Percentiles rank a stretch among this genome's conserved stretches.
These are phyloP conservation scores for Conopomorpha cramerella DNA, from an alignment of 1,140 invertebrate genomes.

Conservation along the genomic window DNA sequence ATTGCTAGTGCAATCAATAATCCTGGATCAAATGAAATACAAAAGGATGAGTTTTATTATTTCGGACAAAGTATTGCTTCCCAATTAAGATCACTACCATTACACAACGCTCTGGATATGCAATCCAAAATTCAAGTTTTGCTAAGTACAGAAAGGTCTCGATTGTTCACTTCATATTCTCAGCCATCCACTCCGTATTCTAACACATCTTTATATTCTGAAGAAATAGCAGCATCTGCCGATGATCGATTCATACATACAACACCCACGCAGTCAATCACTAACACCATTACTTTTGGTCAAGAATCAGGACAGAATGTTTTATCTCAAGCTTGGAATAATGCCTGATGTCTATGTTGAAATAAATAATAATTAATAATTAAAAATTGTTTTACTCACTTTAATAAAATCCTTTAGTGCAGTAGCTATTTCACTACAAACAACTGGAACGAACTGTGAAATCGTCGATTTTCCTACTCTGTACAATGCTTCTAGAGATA, in stretches of 20 bases:
- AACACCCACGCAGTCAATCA: not conserved
- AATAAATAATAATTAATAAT: not conserved
- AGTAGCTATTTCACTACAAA: constrained; percentile 1
- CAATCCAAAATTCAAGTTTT: constrained; percentile 6
- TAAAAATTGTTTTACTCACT: constrained; percentile 1
- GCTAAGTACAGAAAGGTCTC: constrained; percentile 1
- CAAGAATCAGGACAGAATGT: not conserved
- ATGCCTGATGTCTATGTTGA: constrained; percentile 1
- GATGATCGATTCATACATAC: constrained; percentile 1
- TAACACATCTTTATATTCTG: constrained; percentile 1
- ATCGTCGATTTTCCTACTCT: constrained; percentile 4
- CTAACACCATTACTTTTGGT: not conserved
- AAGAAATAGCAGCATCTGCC: constrained; percentile 2
- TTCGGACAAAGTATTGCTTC: constrained; percentile 7
- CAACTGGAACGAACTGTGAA: constrained; percentile 1
- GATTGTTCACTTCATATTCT: constrained; percentile 2
- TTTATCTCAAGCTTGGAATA: constrained; percentile 1
- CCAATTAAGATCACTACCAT: constrained; percentile 5
- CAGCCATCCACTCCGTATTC: constrained; percentile 1
- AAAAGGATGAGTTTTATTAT: constrained; percentile 2
- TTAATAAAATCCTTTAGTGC: constrained; percentile 4
- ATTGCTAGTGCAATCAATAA: not conserved
- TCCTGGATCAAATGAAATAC: not conserved
- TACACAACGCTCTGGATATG: constrained; percentile 5
- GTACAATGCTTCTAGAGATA: constrained; percentile 3